Base-by-base conservation (phyloP, 1,140 invertebrate genomes). In the Ditylenchus dipsaci region DNA sequence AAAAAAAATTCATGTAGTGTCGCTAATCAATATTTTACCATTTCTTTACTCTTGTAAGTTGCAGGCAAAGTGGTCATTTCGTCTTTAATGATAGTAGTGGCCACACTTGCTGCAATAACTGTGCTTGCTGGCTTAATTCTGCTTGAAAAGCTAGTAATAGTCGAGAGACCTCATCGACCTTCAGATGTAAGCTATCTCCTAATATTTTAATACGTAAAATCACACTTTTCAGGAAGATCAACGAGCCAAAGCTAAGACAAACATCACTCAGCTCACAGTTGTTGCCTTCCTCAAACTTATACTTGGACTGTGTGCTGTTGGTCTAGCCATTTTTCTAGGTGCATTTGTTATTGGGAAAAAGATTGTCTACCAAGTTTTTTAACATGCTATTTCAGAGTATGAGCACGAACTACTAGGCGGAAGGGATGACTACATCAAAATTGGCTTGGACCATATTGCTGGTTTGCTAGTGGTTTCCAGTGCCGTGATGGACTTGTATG, bases 381-480 rank as follows among this genome's bases (percentile, higher is more conserved):
- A n/a, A n/a, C n/a, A 57, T n/a, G n/a, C n/a, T n/a, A n/a, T 70
- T 57, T 58, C 82, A 9, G 79, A 81, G 67, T 81, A 79, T 59
- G 71, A 80, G 42, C 73, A 82, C 62, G 74, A 79, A 49, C 71
- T 73, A 15, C 45, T 80, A 23, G 71, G 73, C n/a, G 69, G 67
- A 23, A 57, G 65, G 11, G 73, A 80, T 29, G 75, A 82, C 15
- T 81, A 81, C 72, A 81, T 80, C 57, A 77, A 78, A 69, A 80
- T 81, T 30, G 75, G 75, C 8, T 61, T 81, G 27, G 79, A 81
- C 33, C 79, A 82, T 53, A 72, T 81, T 26, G 67, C 77, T n/a
- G 76, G 72, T 1, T 64, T 82, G 67, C 67, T 81, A 15, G 78
- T 70, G 23, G 63, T 82, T 30, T 65, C 45, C 23, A 79, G 73